Evolutionary conservation across 2,113 vertebrate genomes (phyloP).

Genomic region (Plestiodon gilberti): DNA sequence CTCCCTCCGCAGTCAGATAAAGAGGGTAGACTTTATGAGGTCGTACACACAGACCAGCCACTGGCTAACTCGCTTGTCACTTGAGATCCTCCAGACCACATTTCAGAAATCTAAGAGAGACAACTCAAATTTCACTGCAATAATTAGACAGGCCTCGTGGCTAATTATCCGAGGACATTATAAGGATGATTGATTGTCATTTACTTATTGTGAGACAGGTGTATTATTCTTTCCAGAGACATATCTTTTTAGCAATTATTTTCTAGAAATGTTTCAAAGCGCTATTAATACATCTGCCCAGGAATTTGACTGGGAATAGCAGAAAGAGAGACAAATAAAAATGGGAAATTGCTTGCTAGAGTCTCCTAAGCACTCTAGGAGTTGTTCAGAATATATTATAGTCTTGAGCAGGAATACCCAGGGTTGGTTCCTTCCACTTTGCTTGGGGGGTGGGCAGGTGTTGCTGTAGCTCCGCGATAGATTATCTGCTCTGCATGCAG

Average conservation of each 20-base stretch:
- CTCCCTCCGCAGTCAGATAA: slow-evolving; percentile 29
- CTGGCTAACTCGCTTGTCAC: slow-evolving; percentile 77
- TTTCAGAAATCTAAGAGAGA: slow-evolving; percentile 82
- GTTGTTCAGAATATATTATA: background rate
- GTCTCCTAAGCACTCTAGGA: background rate
- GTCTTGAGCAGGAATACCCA: background rate
- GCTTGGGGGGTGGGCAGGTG: too few relatives aligned
- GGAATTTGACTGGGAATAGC: background rate
- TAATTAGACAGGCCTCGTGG: slow-evolving; percentile 86
- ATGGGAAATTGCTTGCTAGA: background rate
- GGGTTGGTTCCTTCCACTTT: background rate
- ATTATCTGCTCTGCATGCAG: too few relatives aligned
- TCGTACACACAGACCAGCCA: slow-evolving; percentile 54
- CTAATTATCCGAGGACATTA: slow-evolving; percentile 87
- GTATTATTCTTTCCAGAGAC: slow-evolving; percentile 50
- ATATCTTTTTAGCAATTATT: background rate
- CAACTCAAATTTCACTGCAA: slow-evolving; percentile 86
- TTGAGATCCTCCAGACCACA: slow-evolving; percentile 83
- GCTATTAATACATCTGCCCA: background rate
- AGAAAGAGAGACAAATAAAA: background rate
- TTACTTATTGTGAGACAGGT: slow-evolving; percentile 82
- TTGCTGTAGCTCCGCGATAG: too few relatives aligned
- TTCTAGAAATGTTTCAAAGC: slow-evolving; percentile 14
- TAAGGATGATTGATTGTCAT: slow-evolving; percentile 87
- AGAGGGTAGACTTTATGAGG: slow-evolving; percentile 57